These are phyloP conservation scores for Littorina saxatilis DNA, from an alignment of 1,140 invertebrate species.

Conservation along the genomic window DNA sequence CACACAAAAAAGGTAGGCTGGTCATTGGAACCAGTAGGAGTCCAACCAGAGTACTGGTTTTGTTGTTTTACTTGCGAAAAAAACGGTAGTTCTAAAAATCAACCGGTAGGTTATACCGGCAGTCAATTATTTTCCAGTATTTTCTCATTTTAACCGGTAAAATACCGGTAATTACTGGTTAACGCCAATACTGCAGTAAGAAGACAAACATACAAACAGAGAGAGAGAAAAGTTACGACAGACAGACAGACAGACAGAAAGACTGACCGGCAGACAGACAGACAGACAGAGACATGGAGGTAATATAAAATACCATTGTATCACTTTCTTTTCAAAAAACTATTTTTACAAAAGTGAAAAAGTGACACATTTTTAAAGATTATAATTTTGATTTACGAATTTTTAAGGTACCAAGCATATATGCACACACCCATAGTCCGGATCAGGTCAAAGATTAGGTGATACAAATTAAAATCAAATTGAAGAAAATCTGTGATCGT, in stretches of 20 bases:
- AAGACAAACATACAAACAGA: background rate
- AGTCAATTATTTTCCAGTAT: slow-evolving; percentile 59
- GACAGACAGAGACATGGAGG: background rate
- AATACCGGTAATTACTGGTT: too few relatives aligned
- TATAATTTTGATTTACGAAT: background rate
- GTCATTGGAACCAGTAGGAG: too few relatives aligned
- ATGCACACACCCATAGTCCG: too few relatives aligned
- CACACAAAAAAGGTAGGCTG: too few relatives aligned
- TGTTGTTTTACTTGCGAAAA: too few relatives aligned
- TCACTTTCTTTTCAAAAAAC: background rate
- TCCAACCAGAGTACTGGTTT: too few relatives aligned
- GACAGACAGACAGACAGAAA: too few relatives aligned
- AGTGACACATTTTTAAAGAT: background rate
- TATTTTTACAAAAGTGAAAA: background rate
- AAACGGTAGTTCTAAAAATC: too few relatives aligned
- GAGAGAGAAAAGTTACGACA: background rate
- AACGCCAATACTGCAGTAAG: too few relatives aligned
- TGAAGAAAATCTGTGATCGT: background rate
- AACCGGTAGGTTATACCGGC: slow-evolving; percentile 47
- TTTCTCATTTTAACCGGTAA: slow-evolving; percentile 51
- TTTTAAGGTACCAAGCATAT: slow-evolving; percentile 6
- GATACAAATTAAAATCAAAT: background rate
- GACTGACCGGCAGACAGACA: background rate
- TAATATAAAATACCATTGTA: background rate
- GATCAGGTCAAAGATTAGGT: too few relatives aligned